Evolutionary conservation across 1,140 invertebrate genomes (phyloP), one percentile per base, ranked within the genome.

Genomic region (Saxidomus purpurata): DNA sequence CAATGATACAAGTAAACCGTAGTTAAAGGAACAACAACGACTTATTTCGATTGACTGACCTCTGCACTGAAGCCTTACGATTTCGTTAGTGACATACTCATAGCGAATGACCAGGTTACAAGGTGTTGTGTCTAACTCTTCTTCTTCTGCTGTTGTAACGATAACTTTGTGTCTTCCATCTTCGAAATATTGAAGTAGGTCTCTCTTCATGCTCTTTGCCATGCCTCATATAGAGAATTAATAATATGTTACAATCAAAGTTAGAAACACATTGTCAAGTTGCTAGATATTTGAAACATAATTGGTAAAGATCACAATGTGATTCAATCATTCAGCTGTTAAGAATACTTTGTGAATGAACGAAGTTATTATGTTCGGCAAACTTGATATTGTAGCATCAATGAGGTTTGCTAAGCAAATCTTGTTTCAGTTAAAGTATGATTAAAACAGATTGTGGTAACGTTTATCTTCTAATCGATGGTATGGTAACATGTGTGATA

Each of bases 51-150:
- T 61, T 61, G 3, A 49, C 83, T 81, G 76, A 95, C 95, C 95
- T 94, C 93, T 93, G 28, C 92, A 83, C 89, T 96, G 95, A 6
- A 96, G 92, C 82, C 91, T 92, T 22, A 94, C 93, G 52, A 95
- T 95, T 69, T 94, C 94, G 89, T 95, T 96, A 28, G 95, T 95
- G 9, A 94, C 93, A 87, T 95, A 90, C 40, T 95, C 93, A 87
- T 96, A 96, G 28, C 94, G 91, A 71, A 96, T 93, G 36, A 96
- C 95, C 1, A 95, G 82, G 89, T 95, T 95, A 79, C 95, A 96
- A 36, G 92, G 87, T 19, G 90, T 85, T 49, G 96, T 93, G 80
- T 96, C 95, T 40, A 96, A 81, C 8, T 95, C 95, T 89, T 96
- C 95, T 71, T 96, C 95, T 19, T 94, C 95, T 25, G 96, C 95